These are phyloP conservation scores for Desoria tigrina DNA, from an alignment of 2,888 invertebrate genomes.

Conservation along the genomic window DNA sequence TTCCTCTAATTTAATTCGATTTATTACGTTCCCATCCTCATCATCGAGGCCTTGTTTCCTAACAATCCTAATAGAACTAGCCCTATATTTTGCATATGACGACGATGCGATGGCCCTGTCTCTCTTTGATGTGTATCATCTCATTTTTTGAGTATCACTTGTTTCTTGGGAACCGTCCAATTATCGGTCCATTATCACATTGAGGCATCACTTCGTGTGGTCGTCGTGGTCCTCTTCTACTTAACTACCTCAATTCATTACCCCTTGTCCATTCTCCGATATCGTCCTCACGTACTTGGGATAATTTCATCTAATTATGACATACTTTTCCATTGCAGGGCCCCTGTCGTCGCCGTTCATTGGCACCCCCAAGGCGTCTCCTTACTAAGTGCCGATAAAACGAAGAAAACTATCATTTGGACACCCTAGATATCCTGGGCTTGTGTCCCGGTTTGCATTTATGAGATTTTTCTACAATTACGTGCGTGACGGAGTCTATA, in stretches of 20 bases:
- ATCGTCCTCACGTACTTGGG: no score
- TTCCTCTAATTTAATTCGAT: conserved; percentile 22
- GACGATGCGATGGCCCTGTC: no score
- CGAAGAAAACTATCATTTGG: conserved; percentile 80
- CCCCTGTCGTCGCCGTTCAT: conserved; percentile 80
- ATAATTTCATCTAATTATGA: no score
- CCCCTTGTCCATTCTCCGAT: not conserved
- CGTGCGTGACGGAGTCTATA: no score
- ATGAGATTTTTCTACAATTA: no score
- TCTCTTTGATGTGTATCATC: no score
- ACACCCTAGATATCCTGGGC: conserved; percentile 47
- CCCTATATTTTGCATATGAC: no score
- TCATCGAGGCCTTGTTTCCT: not conserved
- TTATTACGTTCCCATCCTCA: conserved; percentile 19
- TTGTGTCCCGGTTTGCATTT: conserved; percentile 13
- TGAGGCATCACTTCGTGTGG: conserved; percentile 26
- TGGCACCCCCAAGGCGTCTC: conserved; percentile 84
- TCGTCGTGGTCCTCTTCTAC: not conserved
- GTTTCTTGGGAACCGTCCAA: conserved; percentile 22
- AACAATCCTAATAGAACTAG: not conserved
- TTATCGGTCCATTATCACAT: conserved; percentile 18
- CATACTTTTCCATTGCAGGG: conserved; percentile 62
- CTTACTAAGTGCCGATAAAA: conserved; percentile 79
- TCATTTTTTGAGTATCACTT: no score
- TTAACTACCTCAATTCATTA: not conserved